phyloP scores from a whole-genome alignment of 2,113 vertebrate species.

The Sakesphorus luctuosus region DNA sequence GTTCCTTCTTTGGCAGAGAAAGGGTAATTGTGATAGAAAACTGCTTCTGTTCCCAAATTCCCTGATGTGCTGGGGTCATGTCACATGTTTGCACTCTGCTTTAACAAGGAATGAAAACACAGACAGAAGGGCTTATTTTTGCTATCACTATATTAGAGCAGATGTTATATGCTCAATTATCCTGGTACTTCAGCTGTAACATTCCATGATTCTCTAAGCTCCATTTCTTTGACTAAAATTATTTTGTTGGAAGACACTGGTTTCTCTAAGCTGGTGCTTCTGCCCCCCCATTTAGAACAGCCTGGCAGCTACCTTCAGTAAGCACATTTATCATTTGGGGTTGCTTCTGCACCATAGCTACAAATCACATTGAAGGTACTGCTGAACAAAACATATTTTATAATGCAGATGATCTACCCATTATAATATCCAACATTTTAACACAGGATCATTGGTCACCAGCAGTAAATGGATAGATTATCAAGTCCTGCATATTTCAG shows the following conservation, averaged over 20 bases:
- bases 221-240: not conserved
- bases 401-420: not conserved
- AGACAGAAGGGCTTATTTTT: slow-evolving; percentile 10
- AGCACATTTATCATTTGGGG: slow-evolving; percentile 19
- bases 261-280: not conserved
- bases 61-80: not conserved
- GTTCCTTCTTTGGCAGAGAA: not conserved
- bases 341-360: not conserved
- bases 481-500: not conserved
- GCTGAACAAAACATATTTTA: not conserved
- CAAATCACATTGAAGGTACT: not conserved
- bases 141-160: slow-evolving; percentile 11
- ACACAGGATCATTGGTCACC: not conserved
- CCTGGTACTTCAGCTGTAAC: not conserved
- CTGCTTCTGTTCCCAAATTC: not conserved
- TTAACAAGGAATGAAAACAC: slow-evolving; percentile 18
- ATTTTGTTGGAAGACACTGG: not conserved
- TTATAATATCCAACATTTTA: not conserved
- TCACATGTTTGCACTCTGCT: not conserved
- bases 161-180: slow-evolving; percentile 32
- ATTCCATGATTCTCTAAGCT: not conserved
- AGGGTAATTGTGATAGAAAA: not conserved
- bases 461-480: not conserved
- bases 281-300: not conserved
- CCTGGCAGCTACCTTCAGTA: not conserved